A percentile compares a stretch with the other conserved stretches of the same genome.
Conservation (phyloP, 2,113 vertebrate genomes). For the Pelmatolapia mariae region DNA sequence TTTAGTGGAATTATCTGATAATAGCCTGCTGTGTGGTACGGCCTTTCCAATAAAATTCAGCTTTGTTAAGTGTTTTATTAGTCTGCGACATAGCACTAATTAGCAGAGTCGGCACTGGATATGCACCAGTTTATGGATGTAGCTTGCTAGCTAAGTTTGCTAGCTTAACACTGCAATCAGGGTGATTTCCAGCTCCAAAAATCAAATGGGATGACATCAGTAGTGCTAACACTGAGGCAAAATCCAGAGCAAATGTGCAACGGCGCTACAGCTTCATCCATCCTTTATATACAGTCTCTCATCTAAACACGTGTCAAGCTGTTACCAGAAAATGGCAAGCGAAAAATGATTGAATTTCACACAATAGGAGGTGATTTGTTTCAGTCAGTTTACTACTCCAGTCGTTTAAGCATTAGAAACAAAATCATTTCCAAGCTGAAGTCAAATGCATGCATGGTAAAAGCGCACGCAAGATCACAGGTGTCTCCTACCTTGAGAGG, state of each 20-base stretch:
- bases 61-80: not conserved
- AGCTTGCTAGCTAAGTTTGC: not conserved
- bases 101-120: not conserved
- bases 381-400: not conserved
- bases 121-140: not conserved
- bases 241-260: not conserved
- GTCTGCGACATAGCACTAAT: not conserved
- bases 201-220: not conserved
- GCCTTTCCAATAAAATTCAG: not conserved
- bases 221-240: not conserved
- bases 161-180: not conserved
- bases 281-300: not conserved
- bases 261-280: fast-evolving
- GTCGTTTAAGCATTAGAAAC: not conserved
- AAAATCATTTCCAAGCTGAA: not conserved
- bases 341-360: not conserved
- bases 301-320: not conserved
- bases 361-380: not conserved
- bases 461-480: not conserved
- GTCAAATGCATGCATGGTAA: not conserved
- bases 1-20: not conserved
- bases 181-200: not conserved
- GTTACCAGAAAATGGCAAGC: not conserved
- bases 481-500: not conserved
- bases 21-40: not conserved